These are phyloP conservation scores for Eupleurogrammus muticus DNA, from an alignment of 2,797 vertebrate genomes.

Conservation along the genomic window DNA sequence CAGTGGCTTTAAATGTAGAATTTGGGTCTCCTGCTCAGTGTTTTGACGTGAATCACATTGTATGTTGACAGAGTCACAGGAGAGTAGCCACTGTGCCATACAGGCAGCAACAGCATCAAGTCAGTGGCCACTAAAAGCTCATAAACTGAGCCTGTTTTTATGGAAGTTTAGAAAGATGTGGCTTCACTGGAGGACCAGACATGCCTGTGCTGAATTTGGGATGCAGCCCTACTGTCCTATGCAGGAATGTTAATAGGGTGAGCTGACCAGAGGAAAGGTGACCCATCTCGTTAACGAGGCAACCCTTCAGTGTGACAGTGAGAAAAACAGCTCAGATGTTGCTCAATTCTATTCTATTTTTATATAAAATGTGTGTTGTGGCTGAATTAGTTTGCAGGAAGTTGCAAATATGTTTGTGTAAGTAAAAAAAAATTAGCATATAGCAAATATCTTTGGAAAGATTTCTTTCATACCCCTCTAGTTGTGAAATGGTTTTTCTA, in stretches of 20 bases:
- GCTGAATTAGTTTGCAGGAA: too few species aligned
- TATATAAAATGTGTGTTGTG: too few species aligned
- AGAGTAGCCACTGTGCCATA: conserved; percentile 3
- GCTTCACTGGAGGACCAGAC: conserved; percentile 66
- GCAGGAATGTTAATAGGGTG: conserved; percentile 83
- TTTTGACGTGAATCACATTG: background rate
- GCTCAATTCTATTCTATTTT: too few species aligned
- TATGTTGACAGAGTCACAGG: background rate
- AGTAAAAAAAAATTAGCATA: too few species aligned
- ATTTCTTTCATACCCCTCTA: too few species aligned
- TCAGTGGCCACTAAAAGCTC: conserved; percentile 67
- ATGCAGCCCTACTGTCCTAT: conserved; percentile 68
- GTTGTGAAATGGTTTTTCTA: too few species aligned
- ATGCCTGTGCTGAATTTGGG: conserved; percentile 72
- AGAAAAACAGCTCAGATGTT: too few species aligned
- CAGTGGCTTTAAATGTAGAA: background rate
- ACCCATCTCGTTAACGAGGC: conserved; percentile 63
- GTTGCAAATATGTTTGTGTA: too few species aligned
- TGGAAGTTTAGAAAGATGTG: conserved; percentile 56
- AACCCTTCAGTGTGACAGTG: conserved; percentile 47
- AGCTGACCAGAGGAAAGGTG: conserved; percentile 71
- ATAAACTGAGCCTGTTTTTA: conserved; percentile 73
- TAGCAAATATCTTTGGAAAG: too few species aligned
- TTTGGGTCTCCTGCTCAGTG: background rate
- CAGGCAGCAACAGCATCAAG: conserved; percentile 35